phyloP scores from a whole-genome alignment of 1,140 invertebrate genomes.

The Oedothorax gibbosus region DNA sequence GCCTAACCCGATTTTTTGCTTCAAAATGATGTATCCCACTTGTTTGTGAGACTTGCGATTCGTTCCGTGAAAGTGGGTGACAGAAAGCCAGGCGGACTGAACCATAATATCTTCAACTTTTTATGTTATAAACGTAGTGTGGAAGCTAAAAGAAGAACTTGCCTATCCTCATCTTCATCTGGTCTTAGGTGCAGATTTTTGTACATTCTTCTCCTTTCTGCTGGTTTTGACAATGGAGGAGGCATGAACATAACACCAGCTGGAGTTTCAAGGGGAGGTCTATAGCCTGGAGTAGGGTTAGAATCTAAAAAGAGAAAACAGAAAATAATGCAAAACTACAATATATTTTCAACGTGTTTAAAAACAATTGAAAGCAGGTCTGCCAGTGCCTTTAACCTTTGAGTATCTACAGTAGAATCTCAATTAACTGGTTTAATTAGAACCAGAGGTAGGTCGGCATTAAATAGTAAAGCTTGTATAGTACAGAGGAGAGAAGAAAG shows the following conservation, averaged over 20 bases:
- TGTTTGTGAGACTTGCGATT: no score
- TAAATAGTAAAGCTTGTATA: no score
- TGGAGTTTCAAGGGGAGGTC: background rate
- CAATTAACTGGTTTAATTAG: no score
- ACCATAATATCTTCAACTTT: no score
- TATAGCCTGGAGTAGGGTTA: background rate
- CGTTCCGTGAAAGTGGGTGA: no score
- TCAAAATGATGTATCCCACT: no score
- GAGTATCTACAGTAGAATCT: no score
- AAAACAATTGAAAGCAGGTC: background rate
- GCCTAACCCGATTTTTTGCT: no score
- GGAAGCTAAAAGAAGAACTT: background rate
- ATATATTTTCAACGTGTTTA: background rate
- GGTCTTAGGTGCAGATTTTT: slow-evolving; percentile 12
- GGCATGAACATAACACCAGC: slow-evolving; percentile 12
- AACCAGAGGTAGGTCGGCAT: no score
- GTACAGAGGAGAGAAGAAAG: no score
- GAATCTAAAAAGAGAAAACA: background rate
- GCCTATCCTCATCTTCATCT: background rate
- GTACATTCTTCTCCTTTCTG: slow-evolving; percentile 11
- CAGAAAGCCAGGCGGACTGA: no score
- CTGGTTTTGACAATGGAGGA: background rate
- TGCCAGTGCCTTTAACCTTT: background rate
- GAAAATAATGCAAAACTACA: background rate
- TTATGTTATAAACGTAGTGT: no score